phyloP scores from a whole-genome alignment of 2,113 vertebrate species.

The Brienomyrus longianalis region DNA sequence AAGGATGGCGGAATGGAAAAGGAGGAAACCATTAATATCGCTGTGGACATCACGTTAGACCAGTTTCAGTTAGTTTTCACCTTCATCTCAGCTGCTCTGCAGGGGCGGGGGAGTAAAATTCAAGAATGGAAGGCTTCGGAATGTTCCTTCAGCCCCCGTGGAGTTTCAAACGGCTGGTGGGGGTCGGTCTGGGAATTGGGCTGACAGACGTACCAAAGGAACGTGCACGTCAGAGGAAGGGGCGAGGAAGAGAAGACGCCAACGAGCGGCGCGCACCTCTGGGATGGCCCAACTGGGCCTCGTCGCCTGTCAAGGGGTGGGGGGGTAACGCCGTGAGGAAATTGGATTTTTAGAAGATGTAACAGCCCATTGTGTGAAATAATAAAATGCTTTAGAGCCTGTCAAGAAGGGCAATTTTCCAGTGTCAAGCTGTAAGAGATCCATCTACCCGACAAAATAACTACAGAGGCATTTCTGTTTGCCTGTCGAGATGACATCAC shows the following conservation, averaged over 20 bases:
- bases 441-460: neutral
- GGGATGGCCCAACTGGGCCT: neutral
- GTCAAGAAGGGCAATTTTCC: conserved; percentile 5
- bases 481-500: neutral
- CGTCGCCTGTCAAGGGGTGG: neutral
- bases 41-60: neutral
- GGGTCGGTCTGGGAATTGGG: neutral
- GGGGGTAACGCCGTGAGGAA: neutral
- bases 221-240: neutral
- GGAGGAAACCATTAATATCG: neutral
- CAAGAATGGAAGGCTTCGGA: neutral
- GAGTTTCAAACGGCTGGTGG: neutral
- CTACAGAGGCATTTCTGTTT: neutral
- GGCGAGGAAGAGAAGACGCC: neutral
- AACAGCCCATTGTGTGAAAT: neutral
- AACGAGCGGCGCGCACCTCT: neutral
- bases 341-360: neutral
- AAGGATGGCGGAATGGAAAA: neutral
- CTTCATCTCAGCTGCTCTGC: neutral
- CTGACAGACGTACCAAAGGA: neutral
- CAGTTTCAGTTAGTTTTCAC: neutral
- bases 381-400: neutral
- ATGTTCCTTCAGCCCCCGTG: neutral
- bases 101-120: neutral
- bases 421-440: neutral